A percentile compares a stretch with the other conserved stretches of the same genome.
These are phyloP conservation scores for Bufotes viridis DNA, from an alignment of 2,797 vertebrate genomes.

Conservation along the genomic window DNA sequence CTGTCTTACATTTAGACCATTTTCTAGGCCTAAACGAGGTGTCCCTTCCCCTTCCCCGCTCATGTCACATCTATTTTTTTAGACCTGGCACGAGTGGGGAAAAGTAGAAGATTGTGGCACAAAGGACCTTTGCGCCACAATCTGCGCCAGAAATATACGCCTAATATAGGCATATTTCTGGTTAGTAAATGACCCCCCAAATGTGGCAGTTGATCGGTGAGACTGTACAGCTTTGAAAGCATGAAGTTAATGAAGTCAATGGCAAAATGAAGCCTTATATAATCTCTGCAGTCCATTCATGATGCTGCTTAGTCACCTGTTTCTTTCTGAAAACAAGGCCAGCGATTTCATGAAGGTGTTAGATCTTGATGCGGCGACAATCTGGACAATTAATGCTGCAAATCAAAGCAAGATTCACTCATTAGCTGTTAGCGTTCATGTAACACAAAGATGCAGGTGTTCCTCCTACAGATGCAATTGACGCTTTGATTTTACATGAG, in stretches of 20 bases:
- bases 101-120: too few species aligned
- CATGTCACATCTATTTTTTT: too few species aligned
- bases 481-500: slow-evolving; percentile 25
- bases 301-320: slow-evolving; percentile 17
- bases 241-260: slow-evolving; percentile 1
- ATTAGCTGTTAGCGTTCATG: slow-evolving; percentile 46
- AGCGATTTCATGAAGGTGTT: slow-evolving; percentile 15
- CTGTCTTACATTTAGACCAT: too few species aligned
- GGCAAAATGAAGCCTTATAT: not conserved
- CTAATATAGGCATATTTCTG: too few species aligned
- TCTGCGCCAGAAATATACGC: too few species aligned
- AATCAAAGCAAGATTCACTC: slow-evolving; percentile 53
- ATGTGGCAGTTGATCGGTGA: not conserved
- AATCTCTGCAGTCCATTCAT: not conserved
- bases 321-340: slow-evolving; percentile 12
- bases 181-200: not conserved
- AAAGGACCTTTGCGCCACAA: too few species aligned
- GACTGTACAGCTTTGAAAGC: not conserved
- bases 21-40: too few species aligned
- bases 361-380: not conserved
- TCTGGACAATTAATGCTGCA: slow-evolving; percentile 47
- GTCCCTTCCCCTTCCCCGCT: too few species aligned
- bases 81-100: too few species aligned
- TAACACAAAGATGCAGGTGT: slow-evolving; percentile 59
- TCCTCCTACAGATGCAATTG: slow-evolving; percentile 17